Evolutionary conservation across 2,113 vertebrate genomes (phyloP).

Genomic region (Bubo blakistoni): DNA sequence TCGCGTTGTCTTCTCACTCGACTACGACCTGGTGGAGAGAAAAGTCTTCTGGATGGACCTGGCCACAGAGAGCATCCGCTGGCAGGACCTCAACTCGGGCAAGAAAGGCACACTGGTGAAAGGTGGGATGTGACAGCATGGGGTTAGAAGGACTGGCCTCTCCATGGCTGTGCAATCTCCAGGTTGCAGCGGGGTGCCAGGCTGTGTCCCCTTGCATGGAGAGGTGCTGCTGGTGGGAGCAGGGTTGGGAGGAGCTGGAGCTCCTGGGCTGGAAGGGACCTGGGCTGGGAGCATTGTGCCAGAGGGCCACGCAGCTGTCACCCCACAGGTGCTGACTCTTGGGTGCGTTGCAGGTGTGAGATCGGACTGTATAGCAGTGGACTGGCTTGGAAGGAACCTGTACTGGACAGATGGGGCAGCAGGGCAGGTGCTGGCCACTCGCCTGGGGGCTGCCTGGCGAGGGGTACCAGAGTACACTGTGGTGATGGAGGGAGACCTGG

Average conservation of each 20-base stretch:
- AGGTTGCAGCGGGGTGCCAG: background rate
- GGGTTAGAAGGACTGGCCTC: background rate
- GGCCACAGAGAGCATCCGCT: constrained; percentile 84
- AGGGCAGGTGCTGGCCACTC: constrained; percentile 83
- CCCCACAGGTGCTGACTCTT: background rate
- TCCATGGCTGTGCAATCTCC: background rate
- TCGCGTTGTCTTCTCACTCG: constrained; percentile 79
- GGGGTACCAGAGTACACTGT: constrained; percentile 75
- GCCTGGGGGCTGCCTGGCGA: constrained; percentile 63
- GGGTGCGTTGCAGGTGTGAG: constrained; percentile 77
- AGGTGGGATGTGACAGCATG: constrained; percentile 65
- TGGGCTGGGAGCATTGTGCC: background rate
- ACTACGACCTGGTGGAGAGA: constrained; percentile 80
- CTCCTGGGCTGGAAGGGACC: background rate
- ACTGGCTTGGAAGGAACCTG: constrained; percentile 90
- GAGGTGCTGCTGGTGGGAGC: background rate
- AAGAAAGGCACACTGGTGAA: constrained; percentile 81
- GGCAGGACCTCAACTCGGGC: constrained; percentile 71
- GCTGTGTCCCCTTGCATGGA: background rate
- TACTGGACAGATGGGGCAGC: constrained; percentile 88
- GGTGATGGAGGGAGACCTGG: constrained; percentile 80
- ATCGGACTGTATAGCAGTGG: constrained; percentile 84
- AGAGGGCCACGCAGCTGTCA: background rate
- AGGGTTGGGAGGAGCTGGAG: background rate
- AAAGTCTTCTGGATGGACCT: constrained; percentile 89